These are phyloP conservation scores for Fragum sueziense DNA, from an alignment of 2,888 invertebrate species.

Conservation along the genomic window DNA sequence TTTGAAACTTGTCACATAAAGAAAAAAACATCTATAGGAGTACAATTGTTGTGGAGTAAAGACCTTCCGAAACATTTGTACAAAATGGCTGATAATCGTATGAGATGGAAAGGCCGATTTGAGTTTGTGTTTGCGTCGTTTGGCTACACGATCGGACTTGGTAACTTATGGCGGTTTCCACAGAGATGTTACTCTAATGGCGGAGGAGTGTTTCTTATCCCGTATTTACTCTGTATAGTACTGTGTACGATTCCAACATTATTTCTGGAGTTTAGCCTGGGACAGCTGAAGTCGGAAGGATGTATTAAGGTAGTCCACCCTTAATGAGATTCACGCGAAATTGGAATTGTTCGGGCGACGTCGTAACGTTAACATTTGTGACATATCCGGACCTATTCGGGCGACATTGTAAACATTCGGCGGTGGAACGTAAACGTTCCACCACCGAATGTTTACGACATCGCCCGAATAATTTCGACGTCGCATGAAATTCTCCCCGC, in stretches of 20 bases:
- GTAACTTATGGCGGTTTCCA: constrained; percentile 49
- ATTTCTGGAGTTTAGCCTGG: constrained; percentile 37
- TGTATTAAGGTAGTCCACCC: constrained; percentile 13
- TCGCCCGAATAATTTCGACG: too few species aligned
- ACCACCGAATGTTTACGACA: too few species aligned
- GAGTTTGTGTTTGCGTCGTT: constrained; percentile 38
- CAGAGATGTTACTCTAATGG: constrained; percentile 37
- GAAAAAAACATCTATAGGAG: too few species aligned
- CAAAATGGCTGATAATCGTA: constrained; percentile 4
- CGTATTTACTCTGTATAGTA: constrained; percentile 32
- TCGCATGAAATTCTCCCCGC: too few species aligned
- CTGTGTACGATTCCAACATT: constrained; percentile 28
- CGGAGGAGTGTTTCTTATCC: constrained; percentile 38
- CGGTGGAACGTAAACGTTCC: too few species aligned
- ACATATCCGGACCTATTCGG: too few species aligned
- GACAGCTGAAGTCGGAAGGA: constrained; percentile 43
- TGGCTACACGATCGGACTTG: constrained; percentile 39
- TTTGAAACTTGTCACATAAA: too few species aligned
- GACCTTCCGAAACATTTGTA: not conserved
- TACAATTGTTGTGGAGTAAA: not conserved
- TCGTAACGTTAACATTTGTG: too few species aligned
- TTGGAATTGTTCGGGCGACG: too few species aligned
- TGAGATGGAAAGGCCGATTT: constrained; percentile 37
- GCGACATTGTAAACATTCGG: too few species aligned
- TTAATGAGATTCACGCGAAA: too few species aligned